Conservation (phyloP, 1,140 invertebrate species). For the Venturia canescens region DNA sequence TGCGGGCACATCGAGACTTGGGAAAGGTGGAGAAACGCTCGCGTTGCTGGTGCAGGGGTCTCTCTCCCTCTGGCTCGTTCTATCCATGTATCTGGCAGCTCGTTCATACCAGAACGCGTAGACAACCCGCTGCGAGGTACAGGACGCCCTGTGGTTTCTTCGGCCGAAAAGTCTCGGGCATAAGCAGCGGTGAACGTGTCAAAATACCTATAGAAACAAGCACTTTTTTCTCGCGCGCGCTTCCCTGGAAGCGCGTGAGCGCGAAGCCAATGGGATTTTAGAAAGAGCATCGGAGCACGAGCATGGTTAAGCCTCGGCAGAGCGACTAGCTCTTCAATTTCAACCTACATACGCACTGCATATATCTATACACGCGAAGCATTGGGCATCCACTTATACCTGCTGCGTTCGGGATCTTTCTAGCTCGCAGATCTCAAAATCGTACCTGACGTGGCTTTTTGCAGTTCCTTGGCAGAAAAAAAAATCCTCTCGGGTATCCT, state of each 20-base stretch:
- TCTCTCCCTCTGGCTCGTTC: slow-evolving; percentile 1
- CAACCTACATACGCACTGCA: not conserved
- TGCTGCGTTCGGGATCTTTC: slow-evolving; percentile 10
- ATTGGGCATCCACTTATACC: slow-evolving; percentile 18
- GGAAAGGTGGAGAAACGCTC: slow-evolving; percentile 30
- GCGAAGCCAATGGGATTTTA: slow-evolving; percentile 27
- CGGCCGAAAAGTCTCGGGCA: slow-evolving; percentile 62
- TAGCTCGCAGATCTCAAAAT: slow-evolving; percentile 25
- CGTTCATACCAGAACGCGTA: slow-evolving; percentile 37
- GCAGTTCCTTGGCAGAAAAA: not conserved
- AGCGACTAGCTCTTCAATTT: not conserved
- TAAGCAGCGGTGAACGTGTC: slow-evolving; percentile 69
- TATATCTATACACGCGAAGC: not conserved
- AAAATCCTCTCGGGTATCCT: not conserved
- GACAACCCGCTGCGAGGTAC: slow-evolving; percentile 54
- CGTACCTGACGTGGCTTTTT: slow-evolving; percentile 12
- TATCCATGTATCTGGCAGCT: not conserved
- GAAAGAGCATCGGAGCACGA: slow-evolving; percentile 13
- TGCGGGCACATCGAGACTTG: not conserved
- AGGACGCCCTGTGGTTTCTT: slow-evolving; percentile 68
- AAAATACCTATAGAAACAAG: slow-evolving; percentile 69
- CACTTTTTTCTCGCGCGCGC: slow-evolving; percentile 45
- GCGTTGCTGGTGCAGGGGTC: slow-evolving; percentile 20
- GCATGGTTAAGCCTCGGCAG: slow-evolving; percentile 8
- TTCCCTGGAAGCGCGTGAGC: slow-evolving; percentile 42